Conservation (phyloP, 2,888 invertebrate genomes). For the Pilophorus perplexus region DNA sequence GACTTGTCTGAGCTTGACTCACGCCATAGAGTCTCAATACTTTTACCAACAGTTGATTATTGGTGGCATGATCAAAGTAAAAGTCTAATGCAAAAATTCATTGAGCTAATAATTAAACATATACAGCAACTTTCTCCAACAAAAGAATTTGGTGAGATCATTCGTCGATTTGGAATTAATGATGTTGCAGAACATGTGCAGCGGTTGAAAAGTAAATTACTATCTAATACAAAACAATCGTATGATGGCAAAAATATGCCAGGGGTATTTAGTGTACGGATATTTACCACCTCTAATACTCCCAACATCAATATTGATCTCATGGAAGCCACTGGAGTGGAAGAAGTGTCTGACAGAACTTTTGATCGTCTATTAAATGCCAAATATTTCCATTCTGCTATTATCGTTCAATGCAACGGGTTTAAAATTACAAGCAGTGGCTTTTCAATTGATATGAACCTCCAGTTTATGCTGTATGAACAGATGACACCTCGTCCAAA, state of each 20-base stretch:
- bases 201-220: constrained; percentile 18
- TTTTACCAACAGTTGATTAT: constrained; percentile 20
- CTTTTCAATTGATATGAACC: constrained; percentile 13
- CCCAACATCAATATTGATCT: constrained; percentile 14
- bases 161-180: constrained; percentile 21
- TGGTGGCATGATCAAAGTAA: constrained; percentile 24
- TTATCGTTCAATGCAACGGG: constrained; percentile 22
- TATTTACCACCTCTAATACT: constrained; percentile 14
- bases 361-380: constrained; percentile 21
- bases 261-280: constrained; percentile 19
- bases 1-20: constrained; percentile 11
- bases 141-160: constrained; percentile 18
- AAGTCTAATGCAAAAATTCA: constrained; percentile 16
- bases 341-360: constrained; percentile 22
- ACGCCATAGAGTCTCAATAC: constrained; percentile 15
- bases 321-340: constrained; percentile 23
- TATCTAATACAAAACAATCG: constrained; percentile 22
- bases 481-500: constrained; percentile 15
- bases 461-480: constrained; percentile 19
- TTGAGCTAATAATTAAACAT: constrained; percentile 16
- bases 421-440: neutral
- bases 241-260: constrained; percentile 8
- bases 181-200: constrained; percentile 24
- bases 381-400: constrained; percentile 15
- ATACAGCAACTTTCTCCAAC: constrained; percentile 17